A percentile compares a stretch with the other conserved stretches of the same genome.
phyloP scores from a whole-genome alignment of 2,113 vertebrate species.

The Pogona vitticeps region DNA sequence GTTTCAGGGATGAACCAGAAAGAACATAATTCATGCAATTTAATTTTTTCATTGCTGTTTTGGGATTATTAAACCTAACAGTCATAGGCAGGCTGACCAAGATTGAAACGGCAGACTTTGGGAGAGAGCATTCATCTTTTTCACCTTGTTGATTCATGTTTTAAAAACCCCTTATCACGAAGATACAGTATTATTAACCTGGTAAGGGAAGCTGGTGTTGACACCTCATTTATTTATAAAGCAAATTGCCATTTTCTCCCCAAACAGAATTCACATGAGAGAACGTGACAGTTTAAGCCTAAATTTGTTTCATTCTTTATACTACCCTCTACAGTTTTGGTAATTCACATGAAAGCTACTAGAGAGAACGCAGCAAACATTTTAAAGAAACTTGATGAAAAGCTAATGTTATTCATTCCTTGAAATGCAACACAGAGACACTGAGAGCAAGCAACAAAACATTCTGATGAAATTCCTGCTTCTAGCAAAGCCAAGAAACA shows the following conservation, averaged over 20 bases:
- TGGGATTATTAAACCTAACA: too few relatives aligned
- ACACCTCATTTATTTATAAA: background rate
- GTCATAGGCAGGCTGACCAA: background rate
- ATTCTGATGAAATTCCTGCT: conserved; percentile 2
- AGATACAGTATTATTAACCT: background rate
- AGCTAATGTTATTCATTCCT: conserved; percentile 40
- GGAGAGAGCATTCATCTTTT: background rate
- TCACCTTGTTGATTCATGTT: too few relatives aligned
- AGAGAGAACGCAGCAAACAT: conserved; percentile 8
- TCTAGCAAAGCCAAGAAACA: conserved; percentile 27
- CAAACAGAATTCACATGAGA: background rate
- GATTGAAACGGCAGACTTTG: background rate
- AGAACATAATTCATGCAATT: too few relatives aligned
- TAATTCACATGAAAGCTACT: background rate
- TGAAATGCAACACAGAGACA: conserved; percentile 17
- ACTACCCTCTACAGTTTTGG: background rate
- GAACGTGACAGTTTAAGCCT: background rate
- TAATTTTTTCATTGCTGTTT: too few relatives aligned
- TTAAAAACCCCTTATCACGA: background rate
- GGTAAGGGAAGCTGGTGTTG: background rate
- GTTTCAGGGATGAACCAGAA: too few relatives aligned
- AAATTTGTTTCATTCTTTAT: background rate
- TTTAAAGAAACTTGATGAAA: conserved; percentile 24
- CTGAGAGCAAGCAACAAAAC: background rate
- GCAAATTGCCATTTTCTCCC: background rate